phyloP scores from a whole-genome alignment of 2,888 invertebrate genomes.

The Pristionchus maxplancki region DNA sequence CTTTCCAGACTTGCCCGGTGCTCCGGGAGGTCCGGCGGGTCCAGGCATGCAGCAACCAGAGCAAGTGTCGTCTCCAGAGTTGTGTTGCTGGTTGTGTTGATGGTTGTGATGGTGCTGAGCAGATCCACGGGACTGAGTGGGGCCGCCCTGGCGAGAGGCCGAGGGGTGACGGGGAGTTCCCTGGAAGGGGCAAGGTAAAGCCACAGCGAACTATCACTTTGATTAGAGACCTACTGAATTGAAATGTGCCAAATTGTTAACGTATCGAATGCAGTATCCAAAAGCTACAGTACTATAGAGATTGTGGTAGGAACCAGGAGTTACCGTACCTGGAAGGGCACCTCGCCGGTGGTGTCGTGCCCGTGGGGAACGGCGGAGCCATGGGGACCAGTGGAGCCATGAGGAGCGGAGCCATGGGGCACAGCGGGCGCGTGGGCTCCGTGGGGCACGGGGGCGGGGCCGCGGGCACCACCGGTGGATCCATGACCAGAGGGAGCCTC shows the following conservation, averaged over 20 bases:
- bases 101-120: neutral
- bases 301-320: neutral
- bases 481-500: neutral
- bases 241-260: no score
- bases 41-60: conserved; percentile 70
- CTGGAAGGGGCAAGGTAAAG: neutral
- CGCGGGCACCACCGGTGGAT: neutral
- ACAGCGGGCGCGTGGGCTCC: neutral
- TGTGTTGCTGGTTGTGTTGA: neutral
- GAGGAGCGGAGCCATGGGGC: no score
- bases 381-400: no score
- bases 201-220: no score
- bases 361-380: neutral
- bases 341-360: conserved; percentile 7
- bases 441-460: neutral
- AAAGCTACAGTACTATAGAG: neutral
- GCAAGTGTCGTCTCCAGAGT: conserved; percentile 62
- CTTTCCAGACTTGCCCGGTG: conserved; percentile 70
- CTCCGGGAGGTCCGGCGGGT: conserved; percentile 67
- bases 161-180: conserved; percentile 14
- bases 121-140: conserved; percentile 31
- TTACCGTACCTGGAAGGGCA: conserved; percentile 3
- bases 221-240: no score
- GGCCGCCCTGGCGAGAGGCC: conserved; percentile 9
- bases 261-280: no score